Evolutionary conservation across 2,888 invertebrate genomes (phyloP).

Genomic region (Amblyjoppa proteus): DNA sequence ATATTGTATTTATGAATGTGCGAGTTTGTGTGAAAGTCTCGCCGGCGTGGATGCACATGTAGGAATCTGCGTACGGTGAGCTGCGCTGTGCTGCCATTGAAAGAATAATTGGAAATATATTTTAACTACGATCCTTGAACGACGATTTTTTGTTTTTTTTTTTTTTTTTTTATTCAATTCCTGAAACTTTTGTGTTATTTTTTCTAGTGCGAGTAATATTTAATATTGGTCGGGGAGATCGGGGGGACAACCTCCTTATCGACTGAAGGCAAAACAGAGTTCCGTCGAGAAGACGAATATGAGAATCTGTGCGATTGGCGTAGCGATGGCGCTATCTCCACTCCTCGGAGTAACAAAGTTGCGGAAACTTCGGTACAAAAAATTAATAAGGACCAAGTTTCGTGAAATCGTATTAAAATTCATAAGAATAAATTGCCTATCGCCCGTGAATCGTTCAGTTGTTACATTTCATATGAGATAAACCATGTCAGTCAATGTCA

Average conservation of each 20-base stretch:
- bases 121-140: conserved; percentile 62
- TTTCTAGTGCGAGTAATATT: background rate
- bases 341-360: background rate
- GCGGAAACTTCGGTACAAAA: background rate
- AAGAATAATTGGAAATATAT: conserved; percentile 66
- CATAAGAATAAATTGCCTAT: background rate
- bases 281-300: background rate
- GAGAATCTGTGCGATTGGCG: background rate
- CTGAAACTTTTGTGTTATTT: background rate
- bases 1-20: conserved; percentile 68
- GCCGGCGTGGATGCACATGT: conserved; percentile 21
- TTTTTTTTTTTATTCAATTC: conserved; percentile 1
- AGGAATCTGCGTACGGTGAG: conserved; percentile 34
- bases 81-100: conserved; percentile 67
- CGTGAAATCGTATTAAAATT: background rate
- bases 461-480: background rate
- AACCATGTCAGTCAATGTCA: background rate
- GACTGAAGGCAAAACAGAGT: conserved; percentile 3
- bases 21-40: conserved; percentile 59
- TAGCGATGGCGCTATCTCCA: conserved; percentile 11
- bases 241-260: background rate
- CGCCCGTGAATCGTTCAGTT: background rate
- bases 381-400: background rate
- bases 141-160: background rate
- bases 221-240: background rate